Evolutionary conservation across 2,888 invertebrate species (phyloP).

Genomic region (Dryomyza anilis): DNA sequence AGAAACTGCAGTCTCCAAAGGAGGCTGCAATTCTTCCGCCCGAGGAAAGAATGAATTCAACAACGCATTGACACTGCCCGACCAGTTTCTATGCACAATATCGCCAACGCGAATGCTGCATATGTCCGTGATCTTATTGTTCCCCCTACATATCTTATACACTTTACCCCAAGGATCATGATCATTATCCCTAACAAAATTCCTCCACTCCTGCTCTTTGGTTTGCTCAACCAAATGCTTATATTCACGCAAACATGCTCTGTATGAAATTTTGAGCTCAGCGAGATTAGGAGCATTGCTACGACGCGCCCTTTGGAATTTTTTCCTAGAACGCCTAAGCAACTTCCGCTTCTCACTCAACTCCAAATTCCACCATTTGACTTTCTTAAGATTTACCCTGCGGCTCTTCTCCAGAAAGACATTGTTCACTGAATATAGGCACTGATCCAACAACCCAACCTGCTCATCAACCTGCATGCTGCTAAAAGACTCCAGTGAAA

Average conservation of each 20-base stretch:
- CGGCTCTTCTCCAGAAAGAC: not conserved
- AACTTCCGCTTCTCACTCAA: not conserved
- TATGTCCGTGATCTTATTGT: not conserved
- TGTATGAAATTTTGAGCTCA: not conserved
- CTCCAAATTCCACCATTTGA: constrained; percentile 3
- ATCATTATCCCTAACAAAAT: not conserved
- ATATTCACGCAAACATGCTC: not conserved
- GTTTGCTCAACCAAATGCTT: not conserved
- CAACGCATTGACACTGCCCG: not conserved
- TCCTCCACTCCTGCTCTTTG: constrained; percentile 1
- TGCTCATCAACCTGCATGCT: constrained; percentile 3
- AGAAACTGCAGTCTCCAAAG: no score
- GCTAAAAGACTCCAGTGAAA: no score
- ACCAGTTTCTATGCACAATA: not conserved
- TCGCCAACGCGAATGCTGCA: not conserved
- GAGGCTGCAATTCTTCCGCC: not conserved
- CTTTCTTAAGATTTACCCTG: not conserved
- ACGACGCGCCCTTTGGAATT: not conserved
- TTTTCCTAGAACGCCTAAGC: not conserved
- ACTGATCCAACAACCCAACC: not conserved
- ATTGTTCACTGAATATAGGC: not conserved
- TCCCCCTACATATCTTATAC: constrained; percentile 2
- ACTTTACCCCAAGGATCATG: constrained; percentile 14
- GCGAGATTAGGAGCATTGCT: not conserved
- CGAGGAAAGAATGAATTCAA: constrained; percentile 8